Evolutionary conservation across 2,113 vertebrate genomes (phyloP).

Genomic region (Campylorhamphus procurvoides): DNA sequence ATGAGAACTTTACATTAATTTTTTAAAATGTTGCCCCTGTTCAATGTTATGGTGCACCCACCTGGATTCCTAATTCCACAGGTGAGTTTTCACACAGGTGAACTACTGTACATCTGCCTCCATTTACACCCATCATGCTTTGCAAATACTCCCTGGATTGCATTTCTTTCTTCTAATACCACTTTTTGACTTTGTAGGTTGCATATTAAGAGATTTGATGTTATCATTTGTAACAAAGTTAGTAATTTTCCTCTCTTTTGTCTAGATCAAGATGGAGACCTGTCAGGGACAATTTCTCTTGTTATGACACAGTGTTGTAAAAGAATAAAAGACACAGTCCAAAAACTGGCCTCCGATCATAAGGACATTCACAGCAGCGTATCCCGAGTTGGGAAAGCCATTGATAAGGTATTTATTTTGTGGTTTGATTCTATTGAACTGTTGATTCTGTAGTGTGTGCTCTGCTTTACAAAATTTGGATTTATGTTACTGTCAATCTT

Average conservation of each 20-base stretch:
- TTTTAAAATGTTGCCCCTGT: not conserved
- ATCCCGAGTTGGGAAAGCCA: constrained; percentile 87
- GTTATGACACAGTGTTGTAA: constrained; percentile 88
- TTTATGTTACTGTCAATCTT: not conserved
- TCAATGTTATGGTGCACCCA: accelerated
- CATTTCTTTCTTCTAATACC: not conserved
- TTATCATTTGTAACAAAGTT: not conserved
- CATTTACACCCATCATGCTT: not conserved
- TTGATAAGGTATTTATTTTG: constrained; percentile 81
- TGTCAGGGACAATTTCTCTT: constrained; percentile 85
- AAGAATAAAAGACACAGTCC: constrained; percentile 87
- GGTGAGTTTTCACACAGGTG: not conserved
- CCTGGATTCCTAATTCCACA: not conserved
- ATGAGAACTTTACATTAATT: not conserved
- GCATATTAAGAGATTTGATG: not conserved
- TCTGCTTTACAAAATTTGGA: not conserved
- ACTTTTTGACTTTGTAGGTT: not conserved
- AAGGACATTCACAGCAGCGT: constrained; percentile 90
- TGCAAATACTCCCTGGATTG: not conserved
- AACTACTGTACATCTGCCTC: not conserved
- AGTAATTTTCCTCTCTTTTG: constrained; percentile 1
- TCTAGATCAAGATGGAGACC: constrained; percentile 82
- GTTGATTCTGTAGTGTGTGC: not conserved
- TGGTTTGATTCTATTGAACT: not conserved
- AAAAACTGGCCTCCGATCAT: constrained; percentile 85